A percentile compares a stretch with the other conserved stretches of the same genome.
phyloP scores from a whole-genome alignment of 1,140 invertebrate genomes.

The Melipona quadrifasciata region DNA sequence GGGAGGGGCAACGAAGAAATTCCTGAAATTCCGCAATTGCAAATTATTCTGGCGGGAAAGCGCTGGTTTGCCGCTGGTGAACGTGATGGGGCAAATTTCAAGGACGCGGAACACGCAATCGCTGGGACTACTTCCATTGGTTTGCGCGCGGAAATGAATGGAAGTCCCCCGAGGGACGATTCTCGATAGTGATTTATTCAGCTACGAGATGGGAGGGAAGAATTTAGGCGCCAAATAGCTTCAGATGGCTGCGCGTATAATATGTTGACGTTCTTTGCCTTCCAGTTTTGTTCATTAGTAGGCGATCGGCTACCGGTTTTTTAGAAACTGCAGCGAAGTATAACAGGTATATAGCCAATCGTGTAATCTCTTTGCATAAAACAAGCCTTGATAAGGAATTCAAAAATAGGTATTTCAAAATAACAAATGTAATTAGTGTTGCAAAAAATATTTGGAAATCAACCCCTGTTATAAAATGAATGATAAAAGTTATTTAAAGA shows the following conservation, averaged over 20 bases:
- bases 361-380: too few relatives aligned
- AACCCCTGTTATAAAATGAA: too few relatives aligned
- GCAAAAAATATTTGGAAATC: too few relatives aligned
- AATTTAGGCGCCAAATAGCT: background rate
- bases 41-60: background rate
- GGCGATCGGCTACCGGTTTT: background rate
- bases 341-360: background rate
- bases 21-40: background rate
- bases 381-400: too few relatives aligned
- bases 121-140: background rate
- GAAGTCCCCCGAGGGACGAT: background rate
- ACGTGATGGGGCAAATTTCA: background rate
- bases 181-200: background rate
- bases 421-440: too few relatives aligned
- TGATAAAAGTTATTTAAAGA: too few relatives aligned
- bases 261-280: conserved; percentile 16
- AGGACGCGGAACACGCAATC: background rate
- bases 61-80: background rate
- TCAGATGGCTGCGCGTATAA: conserved; percentile 4
- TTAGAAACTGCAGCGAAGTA: background rate
- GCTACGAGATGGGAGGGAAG: too few relatives aligned
- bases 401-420: too few relatives aligned
- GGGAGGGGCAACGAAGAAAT: background rate
- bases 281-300: background rate
- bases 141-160: background rate